Conservation (phyloP, 2,113 vertebrate genomes). For the Podocnemis expansa region DNA sequence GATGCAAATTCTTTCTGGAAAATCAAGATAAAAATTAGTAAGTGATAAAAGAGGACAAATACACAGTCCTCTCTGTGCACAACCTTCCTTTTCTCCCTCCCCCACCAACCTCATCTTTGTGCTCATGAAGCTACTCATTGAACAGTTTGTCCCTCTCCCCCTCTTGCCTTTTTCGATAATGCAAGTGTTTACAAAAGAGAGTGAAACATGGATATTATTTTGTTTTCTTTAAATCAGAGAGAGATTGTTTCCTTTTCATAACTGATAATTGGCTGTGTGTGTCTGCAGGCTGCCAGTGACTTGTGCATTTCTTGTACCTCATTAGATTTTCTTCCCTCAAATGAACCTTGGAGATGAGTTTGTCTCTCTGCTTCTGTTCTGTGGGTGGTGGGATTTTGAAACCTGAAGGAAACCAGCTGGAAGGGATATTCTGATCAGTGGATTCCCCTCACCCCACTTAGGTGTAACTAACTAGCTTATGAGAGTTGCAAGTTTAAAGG, state of each 20-base stretch:
- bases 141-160: neutral
- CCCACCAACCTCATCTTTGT: neutral
- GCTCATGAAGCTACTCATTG: neutral
- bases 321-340: neutral
- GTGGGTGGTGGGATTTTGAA: neutral
- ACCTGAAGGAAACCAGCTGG: neutral
- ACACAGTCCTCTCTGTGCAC: neutral
- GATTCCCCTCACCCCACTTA: neutral
- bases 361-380: neutral
- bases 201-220: neutral
- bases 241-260: neutral
- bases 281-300: neutral
- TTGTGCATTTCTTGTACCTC: neutral
- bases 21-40: neutral
- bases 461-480: neutral
- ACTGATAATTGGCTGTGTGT: neutral
- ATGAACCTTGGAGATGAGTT: neutral
- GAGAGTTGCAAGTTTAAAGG: neutral
- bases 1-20: neutral
- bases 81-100: neutral
- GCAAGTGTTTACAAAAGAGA: neutral
- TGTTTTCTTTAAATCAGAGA: neutral
- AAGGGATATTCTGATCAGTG: neutral
- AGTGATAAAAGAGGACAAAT: neutral
- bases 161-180: neutral